Evolutionary conservation across 1,140 invertebrate species (phyloP).

Genomic region (Saccostrea echinata): DNA sequence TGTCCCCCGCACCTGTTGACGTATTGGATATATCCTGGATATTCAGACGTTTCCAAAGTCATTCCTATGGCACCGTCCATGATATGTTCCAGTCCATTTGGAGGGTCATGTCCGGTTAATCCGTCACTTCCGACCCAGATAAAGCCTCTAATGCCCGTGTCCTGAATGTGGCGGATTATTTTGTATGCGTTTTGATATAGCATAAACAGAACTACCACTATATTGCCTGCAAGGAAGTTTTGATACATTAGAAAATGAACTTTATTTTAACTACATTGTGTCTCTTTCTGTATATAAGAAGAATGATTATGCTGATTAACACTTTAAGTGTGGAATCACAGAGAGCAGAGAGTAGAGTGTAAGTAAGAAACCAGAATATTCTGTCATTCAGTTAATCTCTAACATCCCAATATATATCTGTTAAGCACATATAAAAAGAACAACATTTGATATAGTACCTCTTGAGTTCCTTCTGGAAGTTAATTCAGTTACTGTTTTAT

Average conservation of each 20-base stretch:
- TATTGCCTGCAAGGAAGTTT: slow-evolving; percentile 20
- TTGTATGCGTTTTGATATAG: slow-evolving; percentile 69
- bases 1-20: slow-evolving; percentile 33
- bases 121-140: slow-evolving; percentile 89
- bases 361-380: too few species aligned
- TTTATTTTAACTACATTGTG: too few species aligned
- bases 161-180: slow-evolving; percentile 79
- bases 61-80: slow-evolving; percentile 44
- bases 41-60: not conserved
- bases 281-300: too few species aligned
- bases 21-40: slow-evolving; percentile 44
- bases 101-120: slow-evolving; percentile 87
- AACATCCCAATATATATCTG: too few species aligned
- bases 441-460: not conserved
- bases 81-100: slow-evolving; percentile 79
- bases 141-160: slow-evolving; percentile 78
- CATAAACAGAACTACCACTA: slow-evolving; percentile 38
- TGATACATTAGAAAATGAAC: too few species aligned
- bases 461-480: not conserved
- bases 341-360: too few species aligned
- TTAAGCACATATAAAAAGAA: too few species aligned
- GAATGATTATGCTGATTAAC: too few species aligned
- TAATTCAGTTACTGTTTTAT: not conserved
- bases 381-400: too few species aligned
- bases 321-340: too few species aligned